Percentiles rank a stretch among this genome's conserved stretches.
Conservation (phyloP, 2,113 vertebrate species). For the Nothobranchius kuhntae region DNA sequence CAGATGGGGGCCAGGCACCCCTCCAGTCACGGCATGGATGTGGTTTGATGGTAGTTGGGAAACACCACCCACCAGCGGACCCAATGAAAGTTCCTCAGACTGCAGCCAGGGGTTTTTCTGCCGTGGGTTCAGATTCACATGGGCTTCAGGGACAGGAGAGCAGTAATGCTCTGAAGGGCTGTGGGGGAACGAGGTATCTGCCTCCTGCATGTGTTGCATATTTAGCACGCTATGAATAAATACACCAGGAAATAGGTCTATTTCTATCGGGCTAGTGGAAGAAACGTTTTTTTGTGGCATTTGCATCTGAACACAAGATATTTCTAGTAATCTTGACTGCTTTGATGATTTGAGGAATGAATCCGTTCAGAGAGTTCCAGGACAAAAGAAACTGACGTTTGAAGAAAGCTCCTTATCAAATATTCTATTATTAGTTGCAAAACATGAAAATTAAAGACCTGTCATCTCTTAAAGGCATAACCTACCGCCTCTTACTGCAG, state of each 20-base stretch:
- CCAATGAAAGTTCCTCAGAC: conserved; percentile 76
- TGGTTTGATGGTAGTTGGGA: conserved; percentile 77
- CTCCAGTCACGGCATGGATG: conserved; percentile 76
- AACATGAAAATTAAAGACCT: too few species aligned
- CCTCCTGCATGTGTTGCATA: conserved; percentile 51
- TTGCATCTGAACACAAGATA: background rate
- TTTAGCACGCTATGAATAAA: conserved; percentile 51
- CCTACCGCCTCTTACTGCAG: too few species aligned
- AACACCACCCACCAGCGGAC: conserved; percentile 74
- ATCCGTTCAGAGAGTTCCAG: background rate
- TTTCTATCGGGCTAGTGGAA: conserved; percentile 56
- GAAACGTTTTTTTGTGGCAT: background rate
- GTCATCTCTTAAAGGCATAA: too few species aligned
- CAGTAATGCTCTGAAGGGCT: background rate
- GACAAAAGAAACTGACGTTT: too few species aligned
- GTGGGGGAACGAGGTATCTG: conserved; percentile 16
- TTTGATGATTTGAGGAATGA: background rate
- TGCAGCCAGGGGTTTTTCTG: conserved; percentile 35
- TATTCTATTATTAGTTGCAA: too few species aligned
- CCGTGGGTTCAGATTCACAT: conserved; percentile 26
- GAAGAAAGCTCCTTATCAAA: too few species aligned
- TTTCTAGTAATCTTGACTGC: background rate
- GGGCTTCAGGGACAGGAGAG: conserved; percentile 8
- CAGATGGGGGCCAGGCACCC: conserved; percentile 79
- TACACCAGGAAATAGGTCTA: conserved; percentile 33